Base-by-base conservation (phyloP, 2,888 invertebrate genomes). In the Xestobium rufovillosum region DNA sequence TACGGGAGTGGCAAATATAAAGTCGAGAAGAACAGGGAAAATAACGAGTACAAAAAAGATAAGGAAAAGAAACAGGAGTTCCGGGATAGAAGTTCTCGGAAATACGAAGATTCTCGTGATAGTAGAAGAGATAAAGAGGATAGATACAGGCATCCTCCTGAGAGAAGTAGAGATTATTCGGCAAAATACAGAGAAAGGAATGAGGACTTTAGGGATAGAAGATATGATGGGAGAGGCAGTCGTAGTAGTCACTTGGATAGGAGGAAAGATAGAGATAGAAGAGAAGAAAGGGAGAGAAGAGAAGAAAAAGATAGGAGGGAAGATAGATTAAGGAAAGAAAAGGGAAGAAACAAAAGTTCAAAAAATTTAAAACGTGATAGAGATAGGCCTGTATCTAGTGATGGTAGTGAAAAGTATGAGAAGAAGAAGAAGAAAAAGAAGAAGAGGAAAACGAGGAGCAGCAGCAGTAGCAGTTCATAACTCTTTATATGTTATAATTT, bases 251-350 rank as follows among this genome's bases (percentile, higher is more conserved):
- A 54, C 38, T 58, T 60, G 42, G 62, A 50, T 38, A 44, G 55
- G 41, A 54, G 53, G 14, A 59, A 50, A 50, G 62, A 52, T 50
- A 52, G n/a, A n/a, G n/a, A n/a, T n/a, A n/a, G n/a, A n/a, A 53
- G 36, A 34, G 37, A 26, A 39, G 31, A 13, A 31, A 32, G 10
- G 16, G 19, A 13, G 27, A 15, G 47, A 42, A 42, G 50, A 55
- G 19, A 50, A 42, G 38, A 48, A 56, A 26, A 51, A 40, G 31
- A 49, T 38, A n/a, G 36, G 40, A 29, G 37, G 42, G 46, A 27
- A 47, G 45, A 34, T 31, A 31, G 44, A 26, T 23, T n/a, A 47
- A 39, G 42, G 42, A 44, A 36, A 44, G 49, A 32, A 44, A 55
- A 15, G 45, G 47, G 16, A 59, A 55, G 25, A 51, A 52, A 16